Base-by-base conservation (phyloP, 2,888 invertebrate species). In the Cosmorhoe ocellata region DNA sequence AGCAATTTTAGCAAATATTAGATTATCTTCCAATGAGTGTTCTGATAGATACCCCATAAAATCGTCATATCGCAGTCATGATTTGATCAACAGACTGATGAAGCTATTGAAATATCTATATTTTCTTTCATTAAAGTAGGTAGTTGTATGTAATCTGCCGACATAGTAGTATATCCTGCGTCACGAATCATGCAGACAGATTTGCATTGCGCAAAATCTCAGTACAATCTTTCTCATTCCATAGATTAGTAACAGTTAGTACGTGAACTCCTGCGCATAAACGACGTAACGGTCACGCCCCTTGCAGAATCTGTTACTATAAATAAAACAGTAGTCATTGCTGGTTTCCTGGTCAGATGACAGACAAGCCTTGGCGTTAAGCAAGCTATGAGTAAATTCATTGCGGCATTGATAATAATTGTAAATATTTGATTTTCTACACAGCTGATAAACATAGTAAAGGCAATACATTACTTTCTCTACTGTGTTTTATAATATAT, bases 331-430 rank as follows among this genome's bases (percentile, higher is more conserved):
- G 62, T 67, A 68, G 76, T 71, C 74, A 76, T 68, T 62, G 69
- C 67, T 60, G 51, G 70, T 79, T 84, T 84, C 82, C 84, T 79
- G 71, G 68, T 81, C 71, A 73, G 68, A 66, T 75, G 75, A 73
- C 61, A 56, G 36, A 31, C 36, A 58, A 66, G 63, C 77, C 77
- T 80, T 80, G 77, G 48, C 58, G 59, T 67, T 51, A 47, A 52
- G 37, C 56, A 36, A 50, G 54, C 49, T 54, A 59, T 59, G 62
- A 48, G 49, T 49, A 53, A 38, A 46, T 27, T 26, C 36, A 39
- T 30, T 34, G 38, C 34, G 37, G 8, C 27, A 32, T 36, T 48
- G 14, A 50, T 36, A 10, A n/a, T n/a, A n/a, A n/a, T 24, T 34
- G 45, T 38, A 7, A 42, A 26, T 14, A 40, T 11, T 18, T 27